Conservation (phyloP, 2,113 vertebrate genomes). For the Meleagris gallopavo region DNA sequence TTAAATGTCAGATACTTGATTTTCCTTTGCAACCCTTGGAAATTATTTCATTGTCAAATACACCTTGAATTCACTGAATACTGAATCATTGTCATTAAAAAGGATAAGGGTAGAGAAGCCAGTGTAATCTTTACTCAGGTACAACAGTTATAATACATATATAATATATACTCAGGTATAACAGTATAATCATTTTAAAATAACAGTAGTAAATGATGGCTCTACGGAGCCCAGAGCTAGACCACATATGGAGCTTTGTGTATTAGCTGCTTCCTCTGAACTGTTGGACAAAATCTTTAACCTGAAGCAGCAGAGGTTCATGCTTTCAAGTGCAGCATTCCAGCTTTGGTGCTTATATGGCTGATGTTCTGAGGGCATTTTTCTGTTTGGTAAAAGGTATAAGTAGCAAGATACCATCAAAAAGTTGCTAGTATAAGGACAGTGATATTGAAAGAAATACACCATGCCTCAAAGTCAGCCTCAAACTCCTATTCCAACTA, state of each 20-base stretch:
- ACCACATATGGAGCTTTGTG: neutral
- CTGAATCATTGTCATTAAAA: neutral
- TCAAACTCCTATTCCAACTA: neutral
- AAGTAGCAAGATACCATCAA: neutral
- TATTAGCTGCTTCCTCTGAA: neutral
- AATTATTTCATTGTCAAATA: neutral
- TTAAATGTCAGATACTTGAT: neutral
- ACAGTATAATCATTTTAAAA: neutral
- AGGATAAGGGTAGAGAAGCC: neutral
- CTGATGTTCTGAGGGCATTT: neutral
- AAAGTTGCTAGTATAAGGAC: neutral
- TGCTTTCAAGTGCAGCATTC: neutral
- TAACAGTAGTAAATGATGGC: neutral
- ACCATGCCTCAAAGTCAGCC: neutral
- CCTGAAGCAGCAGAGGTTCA: neutral
- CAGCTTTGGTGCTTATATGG: neutral
- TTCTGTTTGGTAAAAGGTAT: neutral
- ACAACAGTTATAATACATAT: too few species aligned
- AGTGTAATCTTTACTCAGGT: neutral
- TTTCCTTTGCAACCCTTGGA: neutral
- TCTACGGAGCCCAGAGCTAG: neutral
- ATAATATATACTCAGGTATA: neutral
- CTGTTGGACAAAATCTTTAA: neutral
- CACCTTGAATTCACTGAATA: neutral
- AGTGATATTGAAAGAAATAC: neutral